Evolutionary conservation across 1,140 invertebrate genomes (phyloP), one percentile per base, ranked within the genome.

Genomic region (Platorchestia sp.): DNA sequence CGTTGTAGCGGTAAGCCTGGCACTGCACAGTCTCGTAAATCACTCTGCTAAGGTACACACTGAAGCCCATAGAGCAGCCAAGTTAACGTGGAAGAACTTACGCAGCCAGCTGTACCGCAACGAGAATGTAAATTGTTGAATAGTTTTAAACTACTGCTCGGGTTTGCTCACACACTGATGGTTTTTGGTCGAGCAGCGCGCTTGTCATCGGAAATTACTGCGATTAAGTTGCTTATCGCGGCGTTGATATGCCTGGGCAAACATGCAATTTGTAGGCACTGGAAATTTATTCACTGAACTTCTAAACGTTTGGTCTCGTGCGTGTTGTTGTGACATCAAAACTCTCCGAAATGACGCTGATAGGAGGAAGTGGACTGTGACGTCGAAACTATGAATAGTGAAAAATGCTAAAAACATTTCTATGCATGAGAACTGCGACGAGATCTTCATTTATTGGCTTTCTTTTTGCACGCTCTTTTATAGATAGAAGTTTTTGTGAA

Each of bases 201-300:
- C 87, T 44, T 45, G 45, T 93, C 91, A 45, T 93, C 91, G 16
- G 91, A 45, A 93, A 93, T 93, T 93, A 44, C 91, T 6, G 19
- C 10, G 91, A 93, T 93, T 93, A 93, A 93, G 6, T 40, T 10
- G 91, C 45, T 93, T 93, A 93, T 93, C 91, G 91, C 87, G 41
- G 22, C 47, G 91, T 47, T 93, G 91, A 93, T 44, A 40, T 45
- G 91, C 91, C 43, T 47, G 7, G 14, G 43, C 91, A 19, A n/a
- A n/a, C 91, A 45, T 40, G 40, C 22, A 90, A 93, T 44, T 44
- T 45, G 91, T 93, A 16, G 45, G 45, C 91, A 40, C 10, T 27
- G 5, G 16, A 41, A 93, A 93, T 93, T 93, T 45, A 93, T 93
- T 42, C 91, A 93, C 91, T 93, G 5, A 47, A 45, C 45, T 93